Conservation (phyloP, 2,113 vertebrate species). For the Ranitomeya variabilis region DNA sequence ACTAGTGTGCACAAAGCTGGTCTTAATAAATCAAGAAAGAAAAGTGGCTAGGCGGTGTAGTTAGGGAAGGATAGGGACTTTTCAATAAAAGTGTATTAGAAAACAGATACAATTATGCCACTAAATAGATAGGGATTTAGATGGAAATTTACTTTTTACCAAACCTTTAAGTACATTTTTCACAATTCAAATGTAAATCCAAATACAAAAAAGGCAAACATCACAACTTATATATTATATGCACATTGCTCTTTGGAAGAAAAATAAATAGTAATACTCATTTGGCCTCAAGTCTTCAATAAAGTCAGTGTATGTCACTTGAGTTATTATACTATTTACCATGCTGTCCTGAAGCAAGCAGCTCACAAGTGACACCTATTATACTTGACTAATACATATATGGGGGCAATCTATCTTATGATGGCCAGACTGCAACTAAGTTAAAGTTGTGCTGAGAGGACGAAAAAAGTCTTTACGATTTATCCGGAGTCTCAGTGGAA, state of each 20-base stretch:
- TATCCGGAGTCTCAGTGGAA: constrained; percentile 1
- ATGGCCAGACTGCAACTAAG: constrained; percentile 20
- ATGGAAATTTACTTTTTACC: background rate
- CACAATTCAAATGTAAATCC: background rate
- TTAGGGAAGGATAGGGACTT: no score
- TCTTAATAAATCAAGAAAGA: no score
- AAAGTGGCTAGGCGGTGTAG: no score
- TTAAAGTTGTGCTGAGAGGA: constrained; percentile 52
- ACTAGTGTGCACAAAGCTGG: no score
- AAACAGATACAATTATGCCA: no score
- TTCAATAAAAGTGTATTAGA: no score
- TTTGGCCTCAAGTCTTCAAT: constrained; percentile 13
- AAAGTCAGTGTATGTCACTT: constrained; percentile 22
- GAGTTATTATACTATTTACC: constrained; percentile 52
- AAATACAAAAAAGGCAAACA: background rate
- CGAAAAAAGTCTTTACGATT: constrained; percentile 42
- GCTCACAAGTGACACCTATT: constrained; percentile 52
- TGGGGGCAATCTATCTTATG: constrained; percentile 45
- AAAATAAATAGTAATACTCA: constrained; percentile 7
- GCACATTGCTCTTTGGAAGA: background rate
- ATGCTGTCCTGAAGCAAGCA: constrained; percentile 39
- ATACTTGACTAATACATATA: constrained; percentile 49
- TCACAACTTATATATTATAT: constrained; percentile 3
- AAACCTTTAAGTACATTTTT: background rate
- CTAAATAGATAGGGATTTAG: no score